Conservation (phyloP, 2,113 vertebrate species). For the Arvicanthis niloticus region DNA sequence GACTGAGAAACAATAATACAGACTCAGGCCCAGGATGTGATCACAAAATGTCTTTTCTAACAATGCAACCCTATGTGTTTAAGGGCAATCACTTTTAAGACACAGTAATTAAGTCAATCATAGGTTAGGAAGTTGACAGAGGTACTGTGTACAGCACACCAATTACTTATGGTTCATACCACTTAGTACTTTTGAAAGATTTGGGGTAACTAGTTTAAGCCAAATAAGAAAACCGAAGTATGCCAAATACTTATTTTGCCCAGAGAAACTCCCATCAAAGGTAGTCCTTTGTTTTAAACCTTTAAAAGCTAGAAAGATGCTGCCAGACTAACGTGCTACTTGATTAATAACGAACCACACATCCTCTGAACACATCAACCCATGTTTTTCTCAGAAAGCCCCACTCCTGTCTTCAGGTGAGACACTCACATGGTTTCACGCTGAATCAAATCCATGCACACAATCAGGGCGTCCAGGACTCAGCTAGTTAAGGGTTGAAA, state of each 20-base stretch:
- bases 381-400: neutral
- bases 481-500: slow-evolving; percentile 81
- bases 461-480: slow-evolving; percentile 97
- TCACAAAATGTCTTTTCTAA: neutral
- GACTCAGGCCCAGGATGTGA: neutral
- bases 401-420: neutral
- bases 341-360: neutral
- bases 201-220: slow-evolving; percentile 29
- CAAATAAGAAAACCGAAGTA: neutral
- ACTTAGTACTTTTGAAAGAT: neutral
- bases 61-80: neutral
- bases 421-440: slow-evolving; percentile 91
- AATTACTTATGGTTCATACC: neutral
- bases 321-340: neutral
- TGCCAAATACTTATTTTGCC: slow-evolving; percentile 23
- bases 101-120: slow-evolving; percentile 26
- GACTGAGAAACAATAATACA: neutral
- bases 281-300: slow-evolving; percentile 1
- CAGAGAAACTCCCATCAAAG: slow-evolving; percentile 32
- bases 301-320: neutral
- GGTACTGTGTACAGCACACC: neutral
- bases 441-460: slow-evolving; percentile 97
- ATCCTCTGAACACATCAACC: neutral
- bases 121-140: neutral
- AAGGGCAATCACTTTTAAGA: neutral